Base-by-base conservation (phyloP, 1,140 invertebrate species). In the Dreissena polymorpha region DNA sequence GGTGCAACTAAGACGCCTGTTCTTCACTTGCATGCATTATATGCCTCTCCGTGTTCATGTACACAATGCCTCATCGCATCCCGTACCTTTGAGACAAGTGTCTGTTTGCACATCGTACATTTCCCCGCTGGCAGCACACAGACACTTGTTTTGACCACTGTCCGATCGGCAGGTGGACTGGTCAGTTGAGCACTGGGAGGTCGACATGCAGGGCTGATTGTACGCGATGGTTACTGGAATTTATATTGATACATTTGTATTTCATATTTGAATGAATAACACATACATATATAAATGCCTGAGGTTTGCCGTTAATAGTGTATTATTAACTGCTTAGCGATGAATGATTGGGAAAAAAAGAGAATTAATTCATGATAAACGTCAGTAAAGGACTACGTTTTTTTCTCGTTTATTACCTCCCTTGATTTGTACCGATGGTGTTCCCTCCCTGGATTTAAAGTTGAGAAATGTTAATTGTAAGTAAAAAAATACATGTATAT, bases 81-180 rank as follows among this genome's bases (percentile, higher is more conserved):
- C 6, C 57, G 2, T 60, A 60, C 57, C 57, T 60, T 60, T 60
- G 23, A 82, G 71, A 51, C 79, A 82, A 7, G 50, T 49, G 57
- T 82, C 79, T n/a, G 74, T 68, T 5, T 49, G n/a, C 2, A 25
- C 6, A 25, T 82, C 79, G 68, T 82, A 82, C n/a, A 64, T 21
- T 21, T 73, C 49, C 53, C 79, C 79, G 1, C 70, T 82, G 3
- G 74, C 60, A 23, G 12, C 27, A 68, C 70, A 82, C 8, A 67
- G 79, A 74, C 79, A 82, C 65, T 51, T 74, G 29, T 73, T 51
- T 0, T 29, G 55, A 0, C 69, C 78, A 72, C 69, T 68, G 29
- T 81, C 60, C 10, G 65, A 25, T 25, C 78, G n/a, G 27, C 78
- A 81, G 27, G 53, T 57, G 8, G 69, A 23, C 10, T 25, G 12